phyloP scores from a whole-genome alignment of 2,113 vertebrate genomes.

The Antechinus flavipes region DNA sequence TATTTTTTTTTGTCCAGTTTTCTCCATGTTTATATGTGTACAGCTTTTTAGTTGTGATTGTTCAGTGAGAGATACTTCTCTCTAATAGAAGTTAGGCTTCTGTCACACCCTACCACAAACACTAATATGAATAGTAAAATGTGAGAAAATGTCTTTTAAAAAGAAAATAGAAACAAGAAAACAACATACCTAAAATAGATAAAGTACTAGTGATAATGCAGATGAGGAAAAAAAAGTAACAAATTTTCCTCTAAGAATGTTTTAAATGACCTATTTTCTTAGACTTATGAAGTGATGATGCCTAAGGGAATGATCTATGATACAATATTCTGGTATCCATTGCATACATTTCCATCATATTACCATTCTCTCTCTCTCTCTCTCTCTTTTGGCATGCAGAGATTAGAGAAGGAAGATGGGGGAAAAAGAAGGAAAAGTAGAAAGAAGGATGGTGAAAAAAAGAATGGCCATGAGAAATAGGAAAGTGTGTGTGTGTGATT shows the following conservation, averaged over 20 bases:
- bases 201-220: neutral
- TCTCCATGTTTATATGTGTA: neutral
- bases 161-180: neutral
- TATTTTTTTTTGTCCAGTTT: neutral
- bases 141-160: neutral
- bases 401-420: neutral
- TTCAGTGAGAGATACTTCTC: neutral
- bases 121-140: neutral
- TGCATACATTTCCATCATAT: neutral
- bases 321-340: accelerated
- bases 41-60: neutral
- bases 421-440: neutral
- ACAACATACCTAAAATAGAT: neutral
- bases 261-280: no score
- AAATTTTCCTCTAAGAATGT: neutral
- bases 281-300: neutral
- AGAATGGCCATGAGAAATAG: neutral
- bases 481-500: no score
- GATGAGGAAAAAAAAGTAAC: neutral
- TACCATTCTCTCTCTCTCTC: neutral
- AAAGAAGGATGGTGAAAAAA: neutral
- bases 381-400: neutral
- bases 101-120: neutral
- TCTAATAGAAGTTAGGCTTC: neutral
- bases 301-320: neutral